Evolutionary conservation across 1,140 invertebrate species (phyloP).

Genomic region (Diplogasteroides magnus): DNA sequence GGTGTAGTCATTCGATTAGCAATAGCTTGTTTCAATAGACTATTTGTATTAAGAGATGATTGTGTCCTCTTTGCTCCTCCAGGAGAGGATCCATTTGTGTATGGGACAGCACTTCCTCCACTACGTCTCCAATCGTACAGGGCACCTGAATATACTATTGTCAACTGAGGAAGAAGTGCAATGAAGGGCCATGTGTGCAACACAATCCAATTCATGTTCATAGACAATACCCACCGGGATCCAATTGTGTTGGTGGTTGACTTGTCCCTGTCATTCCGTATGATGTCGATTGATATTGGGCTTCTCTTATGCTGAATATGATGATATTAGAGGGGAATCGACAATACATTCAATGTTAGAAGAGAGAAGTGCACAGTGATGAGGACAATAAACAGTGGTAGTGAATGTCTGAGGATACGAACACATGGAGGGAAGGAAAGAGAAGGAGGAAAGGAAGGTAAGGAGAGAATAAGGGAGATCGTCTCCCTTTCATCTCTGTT

Average conservation of each 20-base stretch:
- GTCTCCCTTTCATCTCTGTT: no score
- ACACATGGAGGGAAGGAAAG: neutral
- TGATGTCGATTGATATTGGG: slow-evolving; percentile 26
- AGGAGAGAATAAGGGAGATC: neutral
- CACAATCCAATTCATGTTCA: no score
- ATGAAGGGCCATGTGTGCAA: neutral
- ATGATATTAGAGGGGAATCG: neutral
- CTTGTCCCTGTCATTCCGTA: slow-evolving; percentile 6
- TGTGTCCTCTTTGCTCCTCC: no score
- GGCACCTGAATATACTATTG: slow-evolving; percentile 6
- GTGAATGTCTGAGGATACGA: neutral
- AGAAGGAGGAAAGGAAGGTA: neutral
- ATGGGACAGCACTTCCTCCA: no score
- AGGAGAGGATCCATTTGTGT: no score
- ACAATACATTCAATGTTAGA: neutral
- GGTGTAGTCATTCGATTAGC: slow-evolving; percentile 36
- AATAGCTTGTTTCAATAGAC: slow-evolving; percentile 43
- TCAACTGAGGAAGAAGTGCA: neutral
- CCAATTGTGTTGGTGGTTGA: slow-evolving; percentile 22
- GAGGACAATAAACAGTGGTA: neutral
- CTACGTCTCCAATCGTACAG: slow-evolving; percentile 3
- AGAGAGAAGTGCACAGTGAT: neutral
- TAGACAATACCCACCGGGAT: no score
- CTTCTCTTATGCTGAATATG: slow-evolving; percentile 38
- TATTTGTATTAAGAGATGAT: neutral